phyloP scores from a whole-genome alignment of 2,888 invertebrate genomes.

The Nemurella pictetii region DNA sequence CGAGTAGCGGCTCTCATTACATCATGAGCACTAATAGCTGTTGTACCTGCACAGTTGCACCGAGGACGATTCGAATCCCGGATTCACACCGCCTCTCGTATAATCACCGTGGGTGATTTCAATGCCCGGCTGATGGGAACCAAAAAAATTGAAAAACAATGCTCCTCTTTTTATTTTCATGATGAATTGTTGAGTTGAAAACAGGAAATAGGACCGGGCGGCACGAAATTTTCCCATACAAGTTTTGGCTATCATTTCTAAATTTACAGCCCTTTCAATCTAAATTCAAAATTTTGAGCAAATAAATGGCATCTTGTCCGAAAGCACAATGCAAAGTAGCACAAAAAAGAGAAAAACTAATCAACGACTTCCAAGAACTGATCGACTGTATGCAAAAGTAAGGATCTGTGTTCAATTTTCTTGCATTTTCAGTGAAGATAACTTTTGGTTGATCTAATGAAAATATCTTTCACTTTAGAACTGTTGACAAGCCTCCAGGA shows the following conservation, averaged over 20 bases:
- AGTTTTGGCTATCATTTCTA: not conserved
- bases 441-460: not conserved
- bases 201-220: not conserved
- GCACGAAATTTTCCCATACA: not conserved
- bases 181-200: not conserved
- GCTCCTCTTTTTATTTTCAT: not conserved
- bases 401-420: not conserved
- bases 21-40: not conserved
- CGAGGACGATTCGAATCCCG: not conserved
- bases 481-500: not conserved
- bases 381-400: conserved; percentile 13
- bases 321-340: not conserved
- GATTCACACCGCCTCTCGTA: not conserved
- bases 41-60: too few species aligned
- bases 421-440: not conserved
- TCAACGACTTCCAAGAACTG: conserved; percentile 11
- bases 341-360: conserved; percentile 2
- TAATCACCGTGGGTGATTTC: not conserved
- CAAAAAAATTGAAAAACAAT: not conserved
- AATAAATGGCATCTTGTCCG: not conserved
- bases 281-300: not conserved
- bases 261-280: not conserved
- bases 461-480: too few species aligned
- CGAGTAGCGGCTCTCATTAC: not conserved
- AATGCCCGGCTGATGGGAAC: not conserved